phyloP scores from a whole-genome alignment of 2,888 invertebrate species.

The Ichneumoninae sp. region DNA sequence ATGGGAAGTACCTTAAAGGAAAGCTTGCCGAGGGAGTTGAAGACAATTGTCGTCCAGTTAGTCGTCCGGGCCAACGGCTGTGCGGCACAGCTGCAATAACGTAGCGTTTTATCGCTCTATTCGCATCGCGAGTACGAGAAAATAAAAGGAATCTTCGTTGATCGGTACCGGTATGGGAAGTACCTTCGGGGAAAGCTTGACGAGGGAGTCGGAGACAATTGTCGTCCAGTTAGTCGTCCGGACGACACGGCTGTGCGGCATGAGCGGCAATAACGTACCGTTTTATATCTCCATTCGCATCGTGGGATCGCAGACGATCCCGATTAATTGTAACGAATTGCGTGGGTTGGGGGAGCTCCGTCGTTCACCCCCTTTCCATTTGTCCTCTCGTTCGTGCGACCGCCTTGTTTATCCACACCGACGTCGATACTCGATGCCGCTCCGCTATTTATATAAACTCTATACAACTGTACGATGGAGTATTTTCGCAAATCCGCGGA shows the following conservation, averaged over 20 bases:
- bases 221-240: conserved; percentile 16
- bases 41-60: conserved; percentile 19
- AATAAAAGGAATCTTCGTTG: neutral
- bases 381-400: neutral
- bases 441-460: neutral
- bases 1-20: conserved; percentile 3
- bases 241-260: neutral
- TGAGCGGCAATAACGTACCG: neutral
- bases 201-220: conserved; percentile 5
- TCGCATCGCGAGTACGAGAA: conserved; percentile 10
- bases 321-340: conserved; percentile 60
- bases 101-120: conserved; percentile 14
- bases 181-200: conserved; percentile 16
- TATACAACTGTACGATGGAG: too few species aligned
- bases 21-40: neutral
- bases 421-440: conserved; percentile 6
- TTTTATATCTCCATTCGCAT: conserved; percentile 19
- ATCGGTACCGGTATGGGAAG: neutral
- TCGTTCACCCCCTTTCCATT: conserved; percentile 26
- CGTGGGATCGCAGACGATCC: conserved; percentile 53
- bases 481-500: too few species aligned
- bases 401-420: neutral
- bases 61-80: neutral
- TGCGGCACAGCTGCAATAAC: neutral
- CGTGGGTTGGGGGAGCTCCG: conserved; percentile 53